A percentile compares a stretch with the other conserved stretches of the same genome.
Conservation (phyloP, 2,113 vertebrate species). For the Syngnathoides biaculeatus region DNA sequence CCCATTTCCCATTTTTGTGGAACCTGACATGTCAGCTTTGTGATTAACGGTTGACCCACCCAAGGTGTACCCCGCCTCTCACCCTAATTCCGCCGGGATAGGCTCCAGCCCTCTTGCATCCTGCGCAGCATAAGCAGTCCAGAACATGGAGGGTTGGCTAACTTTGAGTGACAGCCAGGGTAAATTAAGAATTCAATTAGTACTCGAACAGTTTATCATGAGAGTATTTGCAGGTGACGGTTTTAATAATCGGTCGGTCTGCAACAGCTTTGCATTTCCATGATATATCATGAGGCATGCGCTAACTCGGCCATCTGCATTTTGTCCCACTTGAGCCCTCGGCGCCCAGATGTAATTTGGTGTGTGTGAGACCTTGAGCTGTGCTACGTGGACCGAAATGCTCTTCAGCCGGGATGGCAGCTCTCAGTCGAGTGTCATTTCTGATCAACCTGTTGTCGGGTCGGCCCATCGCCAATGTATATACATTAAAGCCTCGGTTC, state of each 20-base stretch:
- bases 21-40: background rate
- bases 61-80: too few relatives aligned
- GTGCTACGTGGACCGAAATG: slow-evolving; percentile 28
- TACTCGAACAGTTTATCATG: background rate
- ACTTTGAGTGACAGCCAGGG: background rate
- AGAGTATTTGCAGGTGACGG: background rate
- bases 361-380: slow-evolving; percentile 39
- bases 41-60: background rate
- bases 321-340: slow-evolving; percentile 30
- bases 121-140: background rate
- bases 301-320: slow-evolving; percentile 25
- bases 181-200: background rate
- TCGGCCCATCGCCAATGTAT: slow-evolving; percentile 1
- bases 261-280: slow-evolving; percentile 11
- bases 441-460: slow-evolving; percentile 11
- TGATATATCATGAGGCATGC: slow-evolving; percentile 17
- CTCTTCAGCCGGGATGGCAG: slow-evolving; percentile 26
- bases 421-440: slow-evolving; percentile 22
- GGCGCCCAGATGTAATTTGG: slow-evolving; percentile 27
- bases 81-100: background rate
- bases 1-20: background rate
- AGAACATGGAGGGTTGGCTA: background rate
- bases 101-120: background rate
- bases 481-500: too few relatives aligned
- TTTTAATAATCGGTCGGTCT: slow-evolving; percentile 1